Base-by-base conservation (phyloP, 2,113 vertebrate species). In the Sapajus apella region DNA sequence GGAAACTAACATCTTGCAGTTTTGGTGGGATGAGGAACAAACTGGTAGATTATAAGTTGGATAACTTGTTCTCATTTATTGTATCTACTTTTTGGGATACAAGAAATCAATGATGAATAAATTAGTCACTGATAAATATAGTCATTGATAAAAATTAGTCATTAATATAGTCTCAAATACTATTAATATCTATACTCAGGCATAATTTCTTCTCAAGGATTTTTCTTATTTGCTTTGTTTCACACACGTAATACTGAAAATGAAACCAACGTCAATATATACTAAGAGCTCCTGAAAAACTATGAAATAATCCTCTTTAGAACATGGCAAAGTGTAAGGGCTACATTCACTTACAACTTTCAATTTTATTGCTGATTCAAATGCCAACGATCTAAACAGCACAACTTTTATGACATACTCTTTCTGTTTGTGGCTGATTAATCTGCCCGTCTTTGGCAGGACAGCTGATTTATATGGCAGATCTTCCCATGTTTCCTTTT, bases 271-370 rank as follows among this genome's bases (percentile, higher is more conserved):
- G 91, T 97, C 97, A 98, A 98, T 23, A 43, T 85, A 86, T 23
- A 98, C 95, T 98, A 88, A 98, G 97, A 98, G 82, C 73, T 82
- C 96, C 95, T 96, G 93, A 94, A 98, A 99, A 98, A 99, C 98
- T 98, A 99, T 97, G 95, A 98, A 99, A 97, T 99, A 99, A 99
- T 99, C 99, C 99, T 98, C 98, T 99, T 99, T 99, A 98, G 98
- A 98, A 99, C 98, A 98, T 94, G 97, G 98, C 97, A 98, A 98
- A 98, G 98, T 98, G 95, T 98, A 98, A 99, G 97, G 97, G 96
- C 97, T 98, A 98, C 98, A 99, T 98, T 98, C 98, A 96, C 97
- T 98, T 98, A 98, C 98, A 99, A 98, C 97, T 98, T 99, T 98
- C 98, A 98, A 97, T 98, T 98, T 98, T 98, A 98, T 16, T 97